These are phyloP conservation scores for Cyclophora albipunctata DNA, from an alignment of 2,888 invertebrate genomes.

Conservation along the genomic window DNA sequence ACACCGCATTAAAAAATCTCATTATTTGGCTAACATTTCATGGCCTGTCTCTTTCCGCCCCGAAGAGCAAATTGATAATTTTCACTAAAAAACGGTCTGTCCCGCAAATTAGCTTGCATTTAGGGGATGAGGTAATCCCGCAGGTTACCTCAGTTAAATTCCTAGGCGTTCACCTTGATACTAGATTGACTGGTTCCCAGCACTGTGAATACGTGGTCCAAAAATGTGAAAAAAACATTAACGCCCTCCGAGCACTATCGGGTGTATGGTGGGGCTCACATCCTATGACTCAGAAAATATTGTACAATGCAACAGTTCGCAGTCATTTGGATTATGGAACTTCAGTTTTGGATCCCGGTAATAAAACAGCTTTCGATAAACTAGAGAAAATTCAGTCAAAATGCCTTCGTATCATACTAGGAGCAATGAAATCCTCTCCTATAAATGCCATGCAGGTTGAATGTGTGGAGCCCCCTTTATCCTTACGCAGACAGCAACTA, in stretches of 20 bases:
- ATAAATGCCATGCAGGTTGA: slow-evolving; percentile 16
- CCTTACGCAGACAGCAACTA: slow-evolving; percentile 1
- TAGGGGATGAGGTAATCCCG: background rate
- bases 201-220: slow-evolving; percentile 5
- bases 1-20: background rate
- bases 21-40: slow-evolving; percentile 3
- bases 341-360: slow-evolving; percentile 16
- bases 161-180: slow-evolving; percentile 8
- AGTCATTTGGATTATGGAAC: slow-evolving; percentile 20
- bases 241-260: slow-evolving; percentile 8
- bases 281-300: slow-evolving; percentile 11
- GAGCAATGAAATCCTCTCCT: slow-evolving; percentile 23
- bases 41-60: slow-evolving; percentile 4
- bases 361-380: slow-evolving; percentile 4
- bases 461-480: slow-evolving; percentile 5
- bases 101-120: background rate
- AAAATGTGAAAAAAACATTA: slow-evolving; percentile 10
- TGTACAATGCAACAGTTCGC: slow-evolving; percentile 17
- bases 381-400: slow-evolving; percentile 17
- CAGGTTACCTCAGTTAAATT: slow-evolving; percentile 3
- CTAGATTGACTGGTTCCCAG: slow-evolving; percentile 1
- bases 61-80: slow-evolving; percentile 3
- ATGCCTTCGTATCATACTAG: slow-evolving; percentile 15
- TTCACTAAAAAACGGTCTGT: slow-evolving; percentile 1
- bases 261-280: slow-evolving; percentile 20